phyloP scores from a whole-genome alignment of 1,140 invertebrate genomes.

The Procambarus clarkii region DNA sequence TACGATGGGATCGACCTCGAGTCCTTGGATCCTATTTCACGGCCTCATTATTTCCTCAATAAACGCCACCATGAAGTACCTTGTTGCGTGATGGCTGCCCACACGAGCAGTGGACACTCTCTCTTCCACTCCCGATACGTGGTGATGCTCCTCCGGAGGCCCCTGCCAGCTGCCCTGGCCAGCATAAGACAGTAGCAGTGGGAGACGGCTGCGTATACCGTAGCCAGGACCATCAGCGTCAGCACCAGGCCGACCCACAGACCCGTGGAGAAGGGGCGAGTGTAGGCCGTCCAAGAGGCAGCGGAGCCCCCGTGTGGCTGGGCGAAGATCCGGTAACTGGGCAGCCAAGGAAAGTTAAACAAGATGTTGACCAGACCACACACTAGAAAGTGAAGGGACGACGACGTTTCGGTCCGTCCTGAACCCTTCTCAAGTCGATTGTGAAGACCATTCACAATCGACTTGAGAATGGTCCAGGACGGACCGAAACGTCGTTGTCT shows the following conservation, averaged over 20 bases:
- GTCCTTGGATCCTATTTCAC: too few relatives aligned
- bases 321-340: constrained; percentile 68
- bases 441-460: too few relatives aligned
- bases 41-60: too few relatives aligned
- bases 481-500: too few relatives aligned
- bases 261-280: constrained; percentile 50
- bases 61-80: constrained; percentile 10
- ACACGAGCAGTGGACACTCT: constrained; percentile 22
- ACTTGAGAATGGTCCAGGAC: too few relatives aligned
- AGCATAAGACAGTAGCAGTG: not conserved
- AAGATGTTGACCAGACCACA: not conserved
- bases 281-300: constrained; percentile 61
- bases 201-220: constrained; percentile 23
- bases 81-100: constrained; percentile 67
- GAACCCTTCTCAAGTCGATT: too few relatives aligned
- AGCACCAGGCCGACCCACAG: constrained; percentile 43
- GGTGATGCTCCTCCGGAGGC: too few relatives aligned
- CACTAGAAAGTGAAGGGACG: too few relatives aligned
- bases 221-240: constrained; percentile 6
- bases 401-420: too few relatives aligned
- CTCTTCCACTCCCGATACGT: constrained; percentile 42
- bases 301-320: constrained; percentile 17
- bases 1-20: too few relatives aligned
- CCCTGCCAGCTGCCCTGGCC: not conserved
- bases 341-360: not conserved